Evolutionary conservation across 2,888 invertebrate genomes (phyloP).

Genomic region (Drosophila atroscutellata): DNA sequence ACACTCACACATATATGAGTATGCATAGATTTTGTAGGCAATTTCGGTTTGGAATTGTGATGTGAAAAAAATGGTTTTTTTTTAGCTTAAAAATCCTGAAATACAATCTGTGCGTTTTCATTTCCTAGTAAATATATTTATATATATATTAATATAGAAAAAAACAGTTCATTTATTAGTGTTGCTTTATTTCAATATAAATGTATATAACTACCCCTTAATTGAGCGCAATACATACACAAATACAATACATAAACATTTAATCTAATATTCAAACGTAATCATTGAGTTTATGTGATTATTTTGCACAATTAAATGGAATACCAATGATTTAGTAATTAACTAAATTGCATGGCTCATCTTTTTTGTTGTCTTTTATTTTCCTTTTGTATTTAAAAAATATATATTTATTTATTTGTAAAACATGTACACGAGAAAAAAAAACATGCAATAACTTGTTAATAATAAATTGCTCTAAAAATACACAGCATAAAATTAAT

Average conservation of each 20-base stretch:
- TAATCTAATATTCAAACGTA: background rate
- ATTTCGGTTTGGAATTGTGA: background rate
- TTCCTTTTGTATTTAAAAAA: constrained; percentile 26
- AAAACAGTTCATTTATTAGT: background rate
- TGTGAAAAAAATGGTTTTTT: background rate
- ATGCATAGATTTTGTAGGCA: background rate
- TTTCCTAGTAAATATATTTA: background rate
- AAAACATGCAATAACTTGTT: constrained; percentile 63
- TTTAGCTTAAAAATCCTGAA: too few relatives aligned
- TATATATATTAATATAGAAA: background rate
- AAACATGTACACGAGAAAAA: constrained; percentile 62
- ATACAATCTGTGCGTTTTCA: background rate
- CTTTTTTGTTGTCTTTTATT: constrained; percentile 15
- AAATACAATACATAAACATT: background rate
- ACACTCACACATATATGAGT: background rate
- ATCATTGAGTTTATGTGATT: constrained; percentile 1
- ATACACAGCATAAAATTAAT: constrained; percentile 69
- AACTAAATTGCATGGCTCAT: constrained; percentile 4
- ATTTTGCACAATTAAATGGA: constrained; percentile 13
- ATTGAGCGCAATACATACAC: background rate
- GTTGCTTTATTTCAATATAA: constrained; percentile 3
- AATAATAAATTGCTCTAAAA: constrained; percentile 76
- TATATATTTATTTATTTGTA: constrained; percentile 30
- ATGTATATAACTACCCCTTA: background rate
- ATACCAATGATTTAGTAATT: constrained; percentile 26